A percentile compares a stretch with the other conserved stretches of the same genome.
phyloP scores from a whole-genome alignment of 2,888 invertebrate genomes.

The Volucella inanis region DNA sequence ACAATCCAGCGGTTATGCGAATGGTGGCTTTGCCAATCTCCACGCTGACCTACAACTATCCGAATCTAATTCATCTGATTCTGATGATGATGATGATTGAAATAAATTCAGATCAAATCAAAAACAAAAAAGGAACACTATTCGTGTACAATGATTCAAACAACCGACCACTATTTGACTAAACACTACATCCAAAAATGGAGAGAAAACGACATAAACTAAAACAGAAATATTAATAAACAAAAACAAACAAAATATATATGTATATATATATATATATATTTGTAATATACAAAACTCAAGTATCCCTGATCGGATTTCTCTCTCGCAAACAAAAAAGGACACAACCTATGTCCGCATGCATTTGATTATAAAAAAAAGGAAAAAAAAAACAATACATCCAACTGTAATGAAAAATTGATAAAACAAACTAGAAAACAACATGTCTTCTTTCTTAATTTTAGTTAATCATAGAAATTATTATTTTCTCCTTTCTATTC shows the following conservation, averaged over 20 bases:
- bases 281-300: slow-evolving; percentile 58
- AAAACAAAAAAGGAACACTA: slow-evolving; percentile 13
- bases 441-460: slow-evolving; percentile 57
- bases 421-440: slow-evolving; percentile 13
- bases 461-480: slow-evolving; percentile 68
- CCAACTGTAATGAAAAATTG: slow-evolving; percentile 41
- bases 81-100: slow-evolving; percentile 78
- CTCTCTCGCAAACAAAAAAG: slow-evolving; percentile 37
- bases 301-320: slow-evolving; percentile 51
- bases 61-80: slow-evolving; percentile 92
- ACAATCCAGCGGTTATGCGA: slow-evolving; percentile 79
- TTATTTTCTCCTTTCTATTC: slow-evolving; percentile 43
- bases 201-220: slow-evolving; percentile 65
- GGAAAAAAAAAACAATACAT: slow-evolving; percentile 45
- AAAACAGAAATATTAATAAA: slow-evolving; percentile 55
- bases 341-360: slow-evolving; percentile 22
- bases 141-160: slow-evolving; percentile 59
- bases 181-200: slow-evolving; percentile 61
- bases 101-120: slow-evolving; percentile 41
- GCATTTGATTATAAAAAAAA: slow-evolving; percentile 38
- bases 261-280: slow-evolving; percentile 62
- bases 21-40: slow-evolving; percentile 82
- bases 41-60: slow-evolving; percentile 94
- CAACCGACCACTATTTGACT: slow-evolving; percentile 68
- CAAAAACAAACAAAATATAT: slow-evolving; percentile 22